phyloP scores from a whole-genome alignment of 2,113 vertebrate species.

The Recurvirostra avosetta region DNA sequence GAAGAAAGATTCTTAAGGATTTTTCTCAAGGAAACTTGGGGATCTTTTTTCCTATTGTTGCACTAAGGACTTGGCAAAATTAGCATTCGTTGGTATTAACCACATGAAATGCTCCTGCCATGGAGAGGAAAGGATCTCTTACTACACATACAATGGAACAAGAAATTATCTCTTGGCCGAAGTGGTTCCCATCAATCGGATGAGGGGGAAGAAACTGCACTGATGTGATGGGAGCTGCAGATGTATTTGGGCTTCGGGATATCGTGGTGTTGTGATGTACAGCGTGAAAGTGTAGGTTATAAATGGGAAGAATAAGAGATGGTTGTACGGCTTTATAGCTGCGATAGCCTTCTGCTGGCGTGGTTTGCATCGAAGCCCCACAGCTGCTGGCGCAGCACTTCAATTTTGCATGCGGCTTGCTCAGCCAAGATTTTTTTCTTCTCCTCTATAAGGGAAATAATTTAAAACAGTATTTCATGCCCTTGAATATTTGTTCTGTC shows the following conservation, averaged over 20 bases:
- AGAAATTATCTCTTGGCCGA: not conserved
- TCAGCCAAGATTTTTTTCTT: not conserved
- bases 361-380: not conserved
- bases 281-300: not conserved
- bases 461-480: conserved; percentile 8
- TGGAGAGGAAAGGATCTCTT: not conserved
- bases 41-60: not conserved
- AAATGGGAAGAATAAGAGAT: not conserved
- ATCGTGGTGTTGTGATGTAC: not conserved
- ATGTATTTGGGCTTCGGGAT: not conserved
- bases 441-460: not conserved
- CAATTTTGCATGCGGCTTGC: not conserved
- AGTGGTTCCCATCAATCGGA: not conserved
- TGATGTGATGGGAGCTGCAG: not conserved
- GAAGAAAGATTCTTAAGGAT: not conserved
- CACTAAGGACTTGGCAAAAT: not conserved
- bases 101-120: not conserved
- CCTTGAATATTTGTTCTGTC: not conserved
- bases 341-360: not conserved
- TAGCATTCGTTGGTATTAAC: not conserved
- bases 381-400: not conserved
- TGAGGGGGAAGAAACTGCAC: accelerated
- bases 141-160: not conserved
- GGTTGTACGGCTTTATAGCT: not conserved
- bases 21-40: not conserved